Evolutionary conservation across 2,888 invertebrate species (phyloP).

Genomic region (Caenorhabditis imperialis): DNA sequence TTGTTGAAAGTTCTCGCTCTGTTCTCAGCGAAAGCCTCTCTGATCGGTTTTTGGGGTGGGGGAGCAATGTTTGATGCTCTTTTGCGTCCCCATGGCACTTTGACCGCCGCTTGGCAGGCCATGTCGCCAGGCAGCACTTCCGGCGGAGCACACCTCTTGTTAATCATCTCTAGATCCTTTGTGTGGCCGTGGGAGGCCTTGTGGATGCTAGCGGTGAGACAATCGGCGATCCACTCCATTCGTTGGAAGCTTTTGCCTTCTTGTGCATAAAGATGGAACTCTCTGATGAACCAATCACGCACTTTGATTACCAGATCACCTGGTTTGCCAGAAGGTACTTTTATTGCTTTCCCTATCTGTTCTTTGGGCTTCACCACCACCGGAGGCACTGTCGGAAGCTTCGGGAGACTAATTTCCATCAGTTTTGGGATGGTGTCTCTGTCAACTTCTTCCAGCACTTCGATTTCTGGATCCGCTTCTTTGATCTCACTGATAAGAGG

Average conservation of each 20-base stretch:
- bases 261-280: background rate
- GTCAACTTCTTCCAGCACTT: background rate
- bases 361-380: background rate
- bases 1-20: constrained; percentile 2
- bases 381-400: background rate
- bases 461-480: background rate
- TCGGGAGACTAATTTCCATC: too few species aligned
- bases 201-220: background rate
- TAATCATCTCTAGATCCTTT: background rate
- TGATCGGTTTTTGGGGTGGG: background rate
- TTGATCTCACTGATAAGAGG: background rate
- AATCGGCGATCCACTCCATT: constrained; percentile 4
- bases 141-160: background rate
- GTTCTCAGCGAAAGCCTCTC: background rate
- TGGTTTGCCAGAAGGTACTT: background rate
- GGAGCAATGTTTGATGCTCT: background rate
- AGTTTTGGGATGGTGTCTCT: too few species aligned
- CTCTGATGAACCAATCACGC: constrained; percentile 1
- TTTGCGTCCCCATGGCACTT: background rate
- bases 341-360: background rate
- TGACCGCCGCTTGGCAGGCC: constrained; percentile 1
- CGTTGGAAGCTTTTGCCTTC: background rate
- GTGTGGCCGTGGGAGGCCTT: background rate
- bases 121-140: background rate
- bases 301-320: background rate